These are phyloP conservation scores for Campaea margaritaria DNA, from an alignment of 2,888 invertebrate species.

Conservation along the genomic window DNA sequence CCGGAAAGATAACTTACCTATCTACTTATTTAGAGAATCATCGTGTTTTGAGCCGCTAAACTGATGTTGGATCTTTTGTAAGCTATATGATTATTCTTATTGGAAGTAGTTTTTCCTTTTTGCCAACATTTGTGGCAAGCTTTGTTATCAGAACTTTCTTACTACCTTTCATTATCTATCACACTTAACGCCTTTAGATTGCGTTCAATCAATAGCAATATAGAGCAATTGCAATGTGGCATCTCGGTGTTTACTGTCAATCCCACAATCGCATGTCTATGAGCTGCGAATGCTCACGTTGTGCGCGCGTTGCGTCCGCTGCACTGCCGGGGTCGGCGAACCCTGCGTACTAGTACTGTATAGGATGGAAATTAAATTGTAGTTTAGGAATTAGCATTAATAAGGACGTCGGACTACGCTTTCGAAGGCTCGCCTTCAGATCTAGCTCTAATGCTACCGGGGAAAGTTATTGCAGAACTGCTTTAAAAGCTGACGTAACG, in stretches of 20 bases:
- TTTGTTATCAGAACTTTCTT: neutral
- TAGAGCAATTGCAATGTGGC: conserved; percentile 46
- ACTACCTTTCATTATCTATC: neutral
- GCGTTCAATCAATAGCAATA: conserved; percentile 40
- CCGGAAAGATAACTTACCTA: too few relatives aligned
- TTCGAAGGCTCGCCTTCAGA: conserved; percentile 3
- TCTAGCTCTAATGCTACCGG: neutral
- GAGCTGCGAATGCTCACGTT: conserved; percentile 62
- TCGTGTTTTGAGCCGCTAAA: too few relatives aligned
- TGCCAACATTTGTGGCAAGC: neutral
- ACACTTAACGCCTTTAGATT: neutral
- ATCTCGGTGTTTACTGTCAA: conserved; percentile 59
- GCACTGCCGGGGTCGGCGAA: conserved; percentile 73
- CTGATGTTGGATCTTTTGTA: too few relatives aligned
- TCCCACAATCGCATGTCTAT: conserved; percentile 69
- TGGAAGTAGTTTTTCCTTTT: too few relatives aligned
- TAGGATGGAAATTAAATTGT: conserved; percentile 33
- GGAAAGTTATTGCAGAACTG: too few relatives aligned
- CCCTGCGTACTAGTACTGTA: conserved; percentile 43
- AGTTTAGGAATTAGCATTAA: conserved; percentile 28
- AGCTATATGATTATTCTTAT: too few relatives aligned
- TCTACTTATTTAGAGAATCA: too few relatives aligned
- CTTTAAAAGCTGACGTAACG: too few relatives aligned
- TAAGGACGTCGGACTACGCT: conserved; percentile 22
- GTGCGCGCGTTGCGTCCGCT: conserved; percentile 56